Evolutionary conservation across 2,888 invertebrate species (phyloP), one percentile per base, ranked within the genome.

Genomic region (Malachius bipustulatus): DNA sequence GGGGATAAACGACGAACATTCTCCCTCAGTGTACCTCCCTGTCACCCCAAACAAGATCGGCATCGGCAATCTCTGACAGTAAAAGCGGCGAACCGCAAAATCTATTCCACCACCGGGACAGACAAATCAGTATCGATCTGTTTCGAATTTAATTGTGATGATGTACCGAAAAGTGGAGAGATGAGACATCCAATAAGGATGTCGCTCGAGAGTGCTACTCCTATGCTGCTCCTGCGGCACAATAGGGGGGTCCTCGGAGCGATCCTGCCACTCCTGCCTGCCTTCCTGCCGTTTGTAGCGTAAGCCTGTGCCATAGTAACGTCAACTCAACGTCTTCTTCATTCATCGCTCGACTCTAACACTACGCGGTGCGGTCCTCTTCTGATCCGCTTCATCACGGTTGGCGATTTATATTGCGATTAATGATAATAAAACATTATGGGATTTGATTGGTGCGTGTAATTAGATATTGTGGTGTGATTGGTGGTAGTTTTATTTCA

Each of bases 101-200:
- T 44, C 40, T 44, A 19, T 19, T 19, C n/a, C n/a, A 44, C 45
- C 44, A 42, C 37, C 41, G 27, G 16, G 32, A 32, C 46, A 51
- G 49, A 50, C 49, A 51, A 51, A 50, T 36, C 32, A 47, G 45
- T 55, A 55, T 53, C 53, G 55, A 54, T 55, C 51, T 53, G 52
- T 52, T 54, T 51, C 51, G 49, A 50, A 53, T 54, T 52, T 51
- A 53, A 53, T 54, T 54, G 52, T 52, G 47, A 52, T 49, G 50
- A 48, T 51, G 51, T 49, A 49, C 50, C 52, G 49, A 53, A 52
- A 51, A 55, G 52, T 47, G 49, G 51, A 51, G 51, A 50, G 52
- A 50, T 49, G 52, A 54, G 50, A 54, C 52, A 50, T 45, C 54
- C 55, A 53, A 54, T 54, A 54, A 54, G 55, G 52, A 49, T 43